Percentiles rank a stretch among this genome's conserved stretches.
These are phyloP conservation scores for Pleuronectes platessa DNA, from an alignment of 2,113 vertebrate genomes.

Conservation along the genomic window DNA sequence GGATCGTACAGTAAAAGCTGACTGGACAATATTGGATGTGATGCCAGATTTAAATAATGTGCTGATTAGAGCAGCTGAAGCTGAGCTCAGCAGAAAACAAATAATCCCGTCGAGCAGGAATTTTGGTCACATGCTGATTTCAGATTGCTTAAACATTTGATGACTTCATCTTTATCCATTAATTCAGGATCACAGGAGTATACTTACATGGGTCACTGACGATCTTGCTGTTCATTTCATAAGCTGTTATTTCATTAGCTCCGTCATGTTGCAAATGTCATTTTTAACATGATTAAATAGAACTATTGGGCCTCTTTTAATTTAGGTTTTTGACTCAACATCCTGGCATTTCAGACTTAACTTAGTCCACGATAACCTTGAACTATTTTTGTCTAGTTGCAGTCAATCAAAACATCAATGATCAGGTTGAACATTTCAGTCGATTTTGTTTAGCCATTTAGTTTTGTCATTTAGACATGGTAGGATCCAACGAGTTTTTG, in stretches of 20 bases:
- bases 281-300: background rate
- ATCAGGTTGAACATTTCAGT: background rate
- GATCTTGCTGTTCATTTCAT: background rate
- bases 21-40: background rate
- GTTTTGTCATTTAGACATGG: too few species aligned
- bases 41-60: background rate
- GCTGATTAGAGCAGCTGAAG: background rate
- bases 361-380: background rate
- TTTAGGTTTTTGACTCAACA: background rate
- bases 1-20: background rate
- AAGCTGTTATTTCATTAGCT: background rate
- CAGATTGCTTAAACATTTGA: conserved; percentile 5
- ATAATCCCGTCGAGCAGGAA: conserved; percentile 13
- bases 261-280: too few species aligned
- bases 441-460: too few species aligned
- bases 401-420: too few species aligned
- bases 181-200: conserved; percentile 1
- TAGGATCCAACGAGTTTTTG: background rate
- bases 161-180: background rate
- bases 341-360: background rate
- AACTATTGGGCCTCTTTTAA: background rate
- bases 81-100: conserved; percentile 23
- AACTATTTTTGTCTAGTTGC: too few species aligned
- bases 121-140: conserved; percentile 9
- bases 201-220: background rate